phyloP scores from a whole-genome alignment of 2,113 vertebrate species.

The Dryoscopus gambensis region DNA sequence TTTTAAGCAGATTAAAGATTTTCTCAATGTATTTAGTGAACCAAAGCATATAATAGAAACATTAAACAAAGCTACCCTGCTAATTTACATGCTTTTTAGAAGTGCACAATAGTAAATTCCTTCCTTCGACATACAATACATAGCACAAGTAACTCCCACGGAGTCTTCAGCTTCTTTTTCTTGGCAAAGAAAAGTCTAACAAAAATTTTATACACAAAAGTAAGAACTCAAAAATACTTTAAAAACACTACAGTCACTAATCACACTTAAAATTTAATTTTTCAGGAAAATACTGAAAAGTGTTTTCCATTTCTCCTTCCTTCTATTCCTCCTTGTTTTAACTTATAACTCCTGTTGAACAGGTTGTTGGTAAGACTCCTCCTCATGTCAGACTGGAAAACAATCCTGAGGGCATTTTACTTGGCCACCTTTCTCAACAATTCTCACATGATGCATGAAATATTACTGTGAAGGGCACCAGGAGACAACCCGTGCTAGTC shows the following conservation, averaged over 20 bases:
- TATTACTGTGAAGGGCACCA: neutral
- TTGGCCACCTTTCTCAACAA: neutral
- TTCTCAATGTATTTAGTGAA: neutral
- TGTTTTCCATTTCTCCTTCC: neutral
- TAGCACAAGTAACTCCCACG: neutral
- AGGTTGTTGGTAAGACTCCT: neutral
- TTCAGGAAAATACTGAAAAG: neutral
- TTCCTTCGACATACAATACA: neutral
- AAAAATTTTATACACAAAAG: neutral
- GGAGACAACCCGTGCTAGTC: neutral
- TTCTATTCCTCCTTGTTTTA: neutral
- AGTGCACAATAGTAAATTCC: neutral
- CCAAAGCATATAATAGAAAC: neutral
- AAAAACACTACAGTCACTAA: neutral
- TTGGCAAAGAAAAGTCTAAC: neutral
- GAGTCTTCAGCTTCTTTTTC: neutral
- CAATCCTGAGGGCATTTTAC: neutral
- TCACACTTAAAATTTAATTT: neutral
- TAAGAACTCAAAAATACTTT: neutral
- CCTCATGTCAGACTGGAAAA: neutral
- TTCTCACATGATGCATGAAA: neutral
- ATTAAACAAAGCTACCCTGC: neutral
- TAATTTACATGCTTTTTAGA: neutral
- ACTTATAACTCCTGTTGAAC: neutral
- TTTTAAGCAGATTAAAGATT: neutral